A percentile compares a stretch with the other conserved stretches of the same genome.
Evolutionary conservation across 2,888 invertebrate species (phyloP).

Genomic region (Aphrophora alni): DNA sequence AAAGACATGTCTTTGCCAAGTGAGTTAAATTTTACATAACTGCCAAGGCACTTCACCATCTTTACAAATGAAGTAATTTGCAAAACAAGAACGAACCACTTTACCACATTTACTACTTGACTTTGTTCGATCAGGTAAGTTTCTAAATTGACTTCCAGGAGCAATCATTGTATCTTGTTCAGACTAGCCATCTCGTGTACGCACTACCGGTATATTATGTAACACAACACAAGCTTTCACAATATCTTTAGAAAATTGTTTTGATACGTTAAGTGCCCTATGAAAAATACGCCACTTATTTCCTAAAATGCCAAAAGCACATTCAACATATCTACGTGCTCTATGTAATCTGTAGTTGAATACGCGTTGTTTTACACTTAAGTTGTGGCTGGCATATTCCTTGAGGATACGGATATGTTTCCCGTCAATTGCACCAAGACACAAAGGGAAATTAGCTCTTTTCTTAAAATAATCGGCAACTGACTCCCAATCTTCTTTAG

Average conservation of each 20-base stretch:
- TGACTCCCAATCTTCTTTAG: background rate
- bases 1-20: too few species aligned
- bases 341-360: constrained; percentile 19
- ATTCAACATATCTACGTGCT: constrained; percentile 10
- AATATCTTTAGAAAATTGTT: constrained; percentile 8
- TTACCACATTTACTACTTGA: background rate
- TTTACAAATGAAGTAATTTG: constrained; percentile 3
- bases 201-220: constrained; percentile 22
- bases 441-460: background rate
- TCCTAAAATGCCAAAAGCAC: background rate
- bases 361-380: constrained; percentile 18
- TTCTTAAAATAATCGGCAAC: background rate
- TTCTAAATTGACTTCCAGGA: too few species aligned
- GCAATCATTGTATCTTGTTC: background rate
- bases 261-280: constrained; percentile 9
- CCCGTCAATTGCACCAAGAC: background rate
- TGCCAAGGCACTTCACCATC: too few species aligned
- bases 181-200: background rate
- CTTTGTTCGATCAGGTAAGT: background rate
- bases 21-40: too few species aligned
- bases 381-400: background rate
- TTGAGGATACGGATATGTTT: background rate
- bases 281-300: constrained; percentile 19
- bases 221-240: constrained; percentile 15
- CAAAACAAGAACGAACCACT: background rate